Evolutionary conservation across 2,113 vertebrate species (phyloP).

Genomic region (Eubucco bourcierii): DNA sequence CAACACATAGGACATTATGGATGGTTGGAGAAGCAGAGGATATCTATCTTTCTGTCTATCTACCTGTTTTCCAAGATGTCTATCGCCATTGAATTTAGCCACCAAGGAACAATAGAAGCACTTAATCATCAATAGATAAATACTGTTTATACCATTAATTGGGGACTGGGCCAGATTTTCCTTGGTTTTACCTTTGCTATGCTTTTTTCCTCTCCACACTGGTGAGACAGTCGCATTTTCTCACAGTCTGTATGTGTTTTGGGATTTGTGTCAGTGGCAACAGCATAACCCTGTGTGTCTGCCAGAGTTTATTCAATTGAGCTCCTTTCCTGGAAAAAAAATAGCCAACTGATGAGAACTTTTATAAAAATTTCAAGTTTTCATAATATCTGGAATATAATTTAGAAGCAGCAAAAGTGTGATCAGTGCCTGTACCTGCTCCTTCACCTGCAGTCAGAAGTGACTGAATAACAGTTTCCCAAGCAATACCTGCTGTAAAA

Average conservation of each 20-base stretch:
- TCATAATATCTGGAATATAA: background rate
- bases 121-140: constrained; percentile 36
- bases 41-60: constrained; percentile 48
- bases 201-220: background rate
- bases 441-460: background rate
- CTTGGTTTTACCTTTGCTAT: background rate
- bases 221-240: constrained; percentile 44
- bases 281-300: constrained; percentile 41
- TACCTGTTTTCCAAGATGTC: constrained; percentile 21
- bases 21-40: background rate
- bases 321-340: constrained; percentile 43
- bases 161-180: background rate
- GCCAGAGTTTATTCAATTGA: constrained; percentile 30
- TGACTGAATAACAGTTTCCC: background rate
- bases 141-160: background rate
- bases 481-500: background rate
- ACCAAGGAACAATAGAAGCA: background rate
- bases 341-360: background rate
- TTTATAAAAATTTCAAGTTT: background rate
- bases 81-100: background rate
- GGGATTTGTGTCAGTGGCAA: constrained; percentile 42
- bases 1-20: constrained; percentile 39
- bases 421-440: background rate
- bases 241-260: constrained; percentile 32
- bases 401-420: background rate